Evolutionary conservation across 1,140 invertebrate genomes (phyloP).

Genomic region (Dysdera silvatica): DNA sequence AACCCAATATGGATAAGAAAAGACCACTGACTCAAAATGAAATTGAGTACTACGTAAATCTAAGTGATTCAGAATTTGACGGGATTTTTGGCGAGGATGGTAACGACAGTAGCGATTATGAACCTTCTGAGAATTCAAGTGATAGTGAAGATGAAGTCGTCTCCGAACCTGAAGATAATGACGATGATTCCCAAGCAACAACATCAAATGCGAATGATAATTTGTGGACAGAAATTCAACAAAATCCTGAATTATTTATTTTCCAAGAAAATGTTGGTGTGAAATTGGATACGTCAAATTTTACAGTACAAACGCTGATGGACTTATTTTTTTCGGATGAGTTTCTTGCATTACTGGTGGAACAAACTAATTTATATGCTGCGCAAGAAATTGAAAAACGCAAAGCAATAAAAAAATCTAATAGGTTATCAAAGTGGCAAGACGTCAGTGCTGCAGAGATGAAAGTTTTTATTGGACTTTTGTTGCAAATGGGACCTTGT

Average conservation of each 20-base stretch:
- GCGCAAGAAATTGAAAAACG: not conserved
- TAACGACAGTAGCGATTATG: constrained; percentile 1
- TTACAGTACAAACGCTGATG: not conserved
- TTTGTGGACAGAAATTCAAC: constrained; percentile 1
- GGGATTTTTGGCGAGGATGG: not conserved
- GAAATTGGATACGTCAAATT: not conserved
- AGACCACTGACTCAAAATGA: constrained; percentile 3
- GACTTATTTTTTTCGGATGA: not conserved
- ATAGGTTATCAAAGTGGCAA: no score
- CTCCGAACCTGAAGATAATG: constrained; percentile 1
- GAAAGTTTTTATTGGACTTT: no score
- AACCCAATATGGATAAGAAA: constrained; percentile 3
- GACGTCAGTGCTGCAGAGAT: no score
- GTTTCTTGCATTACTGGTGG: no score
- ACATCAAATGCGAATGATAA: not conserved
- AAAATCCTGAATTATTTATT: constrained; percentile 1
- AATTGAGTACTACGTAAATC: not conserved
- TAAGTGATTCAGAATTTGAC: constrained; percentile 1
- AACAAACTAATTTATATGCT: not conserved
- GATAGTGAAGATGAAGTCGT: not conserved
- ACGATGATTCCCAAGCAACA: not conserved
- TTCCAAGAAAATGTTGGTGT: not conserved
- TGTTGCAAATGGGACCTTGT: no score
- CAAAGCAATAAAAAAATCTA: not conserved
- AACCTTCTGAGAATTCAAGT: constrained; percentile 1